Evolutionary conservation across 2,888 invertebrate genomes (phyloP).

Genomic region (Dorcus hopei): DNA sequence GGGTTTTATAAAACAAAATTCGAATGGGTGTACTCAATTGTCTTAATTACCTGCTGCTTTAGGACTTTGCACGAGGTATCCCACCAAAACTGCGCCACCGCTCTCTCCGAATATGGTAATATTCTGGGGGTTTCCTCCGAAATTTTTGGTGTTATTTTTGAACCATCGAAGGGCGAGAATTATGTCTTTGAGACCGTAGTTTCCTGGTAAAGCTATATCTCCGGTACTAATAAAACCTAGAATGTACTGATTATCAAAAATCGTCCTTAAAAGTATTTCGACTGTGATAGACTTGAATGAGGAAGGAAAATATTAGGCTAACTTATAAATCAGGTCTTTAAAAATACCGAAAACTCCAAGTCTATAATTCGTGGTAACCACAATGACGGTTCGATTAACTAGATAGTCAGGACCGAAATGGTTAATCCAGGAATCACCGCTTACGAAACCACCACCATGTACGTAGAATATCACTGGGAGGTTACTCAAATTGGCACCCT

Average conservation of each 20-base stretch:
- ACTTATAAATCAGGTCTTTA: conserved; percentile 7
- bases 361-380: conserved; percentile 40
- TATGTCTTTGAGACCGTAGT: conserved; percentile 36
- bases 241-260: too few species aligned
- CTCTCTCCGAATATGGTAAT: conserved; percentile 39
- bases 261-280: too few species aligned
- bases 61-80: too few species aligned
- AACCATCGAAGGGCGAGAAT: conserved; percentile 35
- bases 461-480: conserved; percentile 42
- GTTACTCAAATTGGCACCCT: too few species aligned
- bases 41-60: too few species aligned
- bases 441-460: conserved; percentile 39
- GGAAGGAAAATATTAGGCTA: neutral
- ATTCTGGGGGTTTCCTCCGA: conserved; percentile 37
- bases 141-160: conserved; percentile 32
- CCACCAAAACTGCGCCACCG: conserved; percentile 14
- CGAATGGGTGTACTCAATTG: too few species aligned
- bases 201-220: conserved; percentile 32
- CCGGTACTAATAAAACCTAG: conserved; percentile 37
- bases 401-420: conserved; percentile 44
- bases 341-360: conserved; percentile 32
- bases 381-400: conserved; percentile 33
- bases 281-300: too few species aligned
- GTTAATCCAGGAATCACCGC: conserved; percentile 38
- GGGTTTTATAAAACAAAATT: too few species aligned